phyloP scores from a whole-genome alignment of 2,113 vertebrate species.

The Lathamus discolor region DNA sequence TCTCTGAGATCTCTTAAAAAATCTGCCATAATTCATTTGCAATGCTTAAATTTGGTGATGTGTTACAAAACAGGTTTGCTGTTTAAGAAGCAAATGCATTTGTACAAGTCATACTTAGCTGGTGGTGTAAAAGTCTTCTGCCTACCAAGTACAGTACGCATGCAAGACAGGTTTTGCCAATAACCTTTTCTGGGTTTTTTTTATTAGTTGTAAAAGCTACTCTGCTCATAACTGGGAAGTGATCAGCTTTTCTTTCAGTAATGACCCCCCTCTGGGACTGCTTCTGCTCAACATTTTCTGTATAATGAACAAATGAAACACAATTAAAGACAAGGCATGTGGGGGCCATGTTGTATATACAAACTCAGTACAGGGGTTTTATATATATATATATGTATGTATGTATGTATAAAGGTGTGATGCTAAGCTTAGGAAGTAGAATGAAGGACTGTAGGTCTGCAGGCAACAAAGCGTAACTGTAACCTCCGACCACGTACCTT shows the following conservation, averaged over 20 bases:
- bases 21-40: background rate
- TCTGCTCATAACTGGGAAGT: background rate
- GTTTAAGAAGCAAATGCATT: background rate
- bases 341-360: background rate
- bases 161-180: background rate
- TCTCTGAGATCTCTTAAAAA: background rate
- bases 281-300: background rate
- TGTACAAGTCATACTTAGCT: background rate
- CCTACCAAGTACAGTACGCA: background rate
- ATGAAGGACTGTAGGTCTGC: background rate
- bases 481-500: background rate
- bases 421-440: background rate
- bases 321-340: background rate
- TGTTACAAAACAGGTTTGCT: background rate
- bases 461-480: background rate
- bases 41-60: background rate
- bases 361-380: background rate
- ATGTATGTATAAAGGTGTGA: background rate
- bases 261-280: background rate
- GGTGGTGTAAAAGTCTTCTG: background rate
- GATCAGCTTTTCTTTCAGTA: background rate
- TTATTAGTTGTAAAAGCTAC: background rate
- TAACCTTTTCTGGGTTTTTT: background rate
- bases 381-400: too few relatives aligned
- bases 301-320: background rate